phyloP scores from a whole-genome alignment of 1,140 invertebrate genomes.

The Orius insidiosus region DNA sequence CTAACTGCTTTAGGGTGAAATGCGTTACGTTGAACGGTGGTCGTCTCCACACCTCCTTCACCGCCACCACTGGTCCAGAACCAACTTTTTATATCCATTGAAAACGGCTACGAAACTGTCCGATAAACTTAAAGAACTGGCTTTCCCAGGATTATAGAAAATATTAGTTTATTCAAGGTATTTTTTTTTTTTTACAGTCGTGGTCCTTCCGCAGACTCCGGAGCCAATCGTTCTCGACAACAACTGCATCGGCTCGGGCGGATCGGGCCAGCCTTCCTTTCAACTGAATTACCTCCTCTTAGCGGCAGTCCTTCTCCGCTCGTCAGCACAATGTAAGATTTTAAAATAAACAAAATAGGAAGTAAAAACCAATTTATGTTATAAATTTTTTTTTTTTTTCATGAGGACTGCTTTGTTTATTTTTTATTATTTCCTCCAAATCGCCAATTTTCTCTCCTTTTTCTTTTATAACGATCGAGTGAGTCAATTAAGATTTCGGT shows the following conservation, averaged over 20 bases:
- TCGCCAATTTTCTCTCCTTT: neutral
- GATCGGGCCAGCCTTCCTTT: neutral
- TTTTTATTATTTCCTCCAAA: neutral
- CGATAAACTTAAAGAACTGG: too few species aligned
- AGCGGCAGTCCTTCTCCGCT: neutral
- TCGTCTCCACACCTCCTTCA: too few species aligned
- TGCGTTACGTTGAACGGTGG: too few species aligned
- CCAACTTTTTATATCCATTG: too few species aligned
- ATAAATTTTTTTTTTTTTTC: too few species aligned
- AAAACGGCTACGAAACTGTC: too few species aligned
- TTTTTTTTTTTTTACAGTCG: neutral
- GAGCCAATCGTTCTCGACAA: neutral
- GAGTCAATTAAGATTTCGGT: constrained; percentile 5
- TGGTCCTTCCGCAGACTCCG: neutral
- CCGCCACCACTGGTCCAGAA: too few species aligned
- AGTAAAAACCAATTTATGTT: too few species aligned
- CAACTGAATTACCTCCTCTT: constrained; percentile 2
- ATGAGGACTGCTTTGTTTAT: too few species aligned
- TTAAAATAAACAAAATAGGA: neutral
- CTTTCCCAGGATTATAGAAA: too few species aligned
- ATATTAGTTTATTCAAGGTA: neutral
- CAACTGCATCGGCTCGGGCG: neutral
- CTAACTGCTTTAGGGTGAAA: too few species aligned
- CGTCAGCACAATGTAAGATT: constrained; percentile 6
- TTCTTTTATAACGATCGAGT: neutral